These are phyloP conservation scores for Styela clava DNA, from an alignment of 23 tunicate genomes.

Conservation along the genomic window DNA sequence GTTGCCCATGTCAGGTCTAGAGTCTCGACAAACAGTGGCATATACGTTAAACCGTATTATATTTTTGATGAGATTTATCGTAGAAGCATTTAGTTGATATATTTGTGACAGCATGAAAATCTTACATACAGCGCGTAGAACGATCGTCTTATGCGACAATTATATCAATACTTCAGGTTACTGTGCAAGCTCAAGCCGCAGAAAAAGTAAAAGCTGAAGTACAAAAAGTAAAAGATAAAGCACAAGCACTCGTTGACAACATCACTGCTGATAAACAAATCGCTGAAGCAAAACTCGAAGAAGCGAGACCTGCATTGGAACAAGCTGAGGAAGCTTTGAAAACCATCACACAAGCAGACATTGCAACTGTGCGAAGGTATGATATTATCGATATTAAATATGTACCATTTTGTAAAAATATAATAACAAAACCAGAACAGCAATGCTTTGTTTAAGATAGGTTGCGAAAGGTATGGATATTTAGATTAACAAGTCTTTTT, in stretches of 20 bases:
- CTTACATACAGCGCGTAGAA: too few relatives aligned
- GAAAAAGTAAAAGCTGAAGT: slow-evolving; percentile 89
- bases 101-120: too few relatives aligned
- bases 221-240: slow-evolving; percentile 91
- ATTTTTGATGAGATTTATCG: too few relatives aligned
- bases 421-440: not conserved
- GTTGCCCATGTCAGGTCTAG: too few relatives aligned
- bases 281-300: slow-evolving; percentile 75
- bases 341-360: slow-evolving; percentile 86
- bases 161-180: too few relatives aligned
- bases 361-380: slow-evolving; percentile 87
- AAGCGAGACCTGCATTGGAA: slow-evolving; percentile 87
- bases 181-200: slow-evolving; percentile 88
- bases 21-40: too few relatives aligned
- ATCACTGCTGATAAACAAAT: slow-evolving; percentile 70
- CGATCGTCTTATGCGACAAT: too few relatives aligned
- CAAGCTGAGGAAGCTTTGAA: slow-evolving; percentile 84
- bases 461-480: too few relatives aligned
- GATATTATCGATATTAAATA: not conserved
- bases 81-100: too few relatives aligned
- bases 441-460: not conserved
- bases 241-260: slow-evolving; percentile 74
- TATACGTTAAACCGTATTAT: too few relatives aligned
- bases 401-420: not conserved
- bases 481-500: too few relatives aligned